Conservation (phyloP, 35 echinoderm and acorn worm genomes). For the Hemicentrotus pulcherrimus region DNA sequence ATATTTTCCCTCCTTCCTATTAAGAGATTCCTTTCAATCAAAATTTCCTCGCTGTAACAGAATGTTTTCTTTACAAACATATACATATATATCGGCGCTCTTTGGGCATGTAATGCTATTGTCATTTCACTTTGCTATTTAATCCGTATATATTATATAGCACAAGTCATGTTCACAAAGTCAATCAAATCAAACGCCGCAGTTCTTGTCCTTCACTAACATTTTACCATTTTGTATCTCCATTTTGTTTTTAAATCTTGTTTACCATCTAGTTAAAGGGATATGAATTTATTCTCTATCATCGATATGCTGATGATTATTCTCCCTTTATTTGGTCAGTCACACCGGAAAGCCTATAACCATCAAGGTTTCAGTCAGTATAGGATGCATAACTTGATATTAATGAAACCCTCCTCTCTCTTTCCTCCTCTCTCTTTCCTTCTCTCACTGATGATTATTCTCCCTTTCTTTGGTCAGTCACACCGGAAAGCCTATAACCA, state of each 20-base stretch:
- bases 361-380: neutral
- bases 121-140: neutral
- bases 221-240: neutral
- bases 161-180: neutral
- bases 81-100: neutral
- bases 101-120: neutral
- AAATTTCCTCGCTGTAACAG: neutral
- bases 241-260: too few species aligned
- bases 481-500: neutral
- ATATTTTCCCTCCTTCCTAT: neutral
- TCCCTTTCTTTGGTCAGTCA: too few species aligned
- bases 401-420: neutral
- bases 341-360: neutral
- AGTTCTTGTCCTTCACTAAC: neutral
- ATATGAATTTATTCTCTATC: too few species aligned
- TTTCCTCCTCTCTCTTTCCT: neutral
- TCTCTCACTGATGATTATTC: too few species aligned
- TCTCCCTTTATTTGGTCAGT: too few species aligned
- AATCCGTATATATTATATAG: neutral
- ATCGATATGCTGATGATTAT: too few species aligned
- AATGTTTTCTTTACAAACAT: neutral
- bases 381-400: neutral
- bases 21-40: neutral
- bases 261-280: too few species aligned
- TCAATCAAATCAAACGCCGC: neutral